Conservation (phyloP, 1,140 invertebrate genomes). For the Panulirus ornatus region DNA sequence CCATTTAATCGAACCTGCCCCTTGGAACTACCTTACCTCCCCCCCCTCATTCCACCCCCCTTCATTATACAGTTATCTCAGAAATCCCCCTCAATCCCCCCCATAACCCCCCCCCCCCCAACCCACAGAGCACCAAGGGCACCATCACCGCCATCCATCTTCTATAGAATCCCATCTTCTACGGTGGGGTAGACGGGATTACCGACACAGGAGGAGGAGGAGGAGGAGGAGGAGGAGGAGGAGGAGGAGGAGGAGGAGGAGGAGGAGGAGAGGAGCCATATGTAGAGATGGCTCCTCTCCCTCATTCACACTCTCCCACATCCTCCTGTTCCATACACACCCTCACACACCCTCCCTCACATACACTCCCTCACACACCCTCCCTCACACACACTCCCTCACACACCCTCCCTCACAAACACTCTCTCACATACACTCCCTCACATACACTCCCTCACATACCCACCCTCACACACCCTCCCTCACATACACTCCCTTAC, state of each 20-base stretch:
- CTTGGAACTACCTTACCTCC: too few relatives aligned
- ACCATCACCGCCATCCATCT: too few relatives aligned
- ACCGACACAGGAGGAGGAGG: constrained; percentile 13
- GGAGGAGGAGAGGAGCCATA: too few relatives aligned
- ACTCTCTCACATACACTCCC: not conserved
- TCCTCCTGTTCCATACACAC: not conserved
- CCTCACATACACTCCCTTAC: not conserved
- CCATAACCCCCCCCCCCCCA: too few relatives aligned
- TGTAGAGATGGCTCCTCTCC: too few relatives aligned
- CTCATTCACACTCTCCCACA: not conserved
- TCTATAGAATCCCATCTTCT: too few relatives aligned
- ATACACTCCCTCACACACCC: not conserved
- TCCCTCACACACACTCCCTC: not conserved
- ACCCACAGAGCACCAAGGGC: too few relatives aligned
- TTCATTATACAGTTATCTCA: too few relatives aligned
- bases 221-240: not conserved
- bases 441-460: not conserved
- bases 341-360: not conserved
- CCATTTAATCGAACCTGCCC: too few relatives aligned
- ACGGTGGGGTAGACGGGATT: too few relatives aligned
- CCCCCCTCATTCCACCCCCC: too few relatives aligned
- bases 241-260: not conserved
- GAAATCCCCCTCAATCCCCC: too few relatives aligned
- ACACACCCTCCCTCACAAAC: not conserved
- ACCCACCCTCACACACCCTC: not conserved